These are phyloP conservation scores for Caenorhabditis inopinata DNA, from an alignment of 1,140 invertebrate genomes.

Conservation along the genomic window DNA sequence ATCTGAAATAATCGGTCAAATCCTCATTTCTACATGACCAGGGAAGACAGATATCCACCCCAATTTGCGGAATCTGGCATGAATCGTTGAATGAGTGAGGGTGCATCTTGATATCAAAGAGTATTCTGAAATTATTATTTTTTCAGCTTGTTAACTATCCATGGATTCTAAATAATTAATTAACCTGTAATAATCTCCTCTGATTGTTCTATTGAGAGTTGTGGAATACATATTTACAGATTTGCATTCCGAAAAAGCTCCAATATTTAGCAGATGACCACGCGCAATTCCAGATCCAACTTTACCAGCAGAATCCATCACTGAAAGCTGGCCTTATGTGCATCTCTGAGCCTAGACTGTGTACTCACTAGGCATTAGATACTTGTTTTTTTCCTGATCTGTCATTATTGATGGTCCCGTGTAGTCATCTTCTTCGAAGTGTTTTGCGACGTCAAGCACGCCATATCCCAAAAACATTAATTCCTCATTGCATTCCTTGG, in stretches of 20 bases:
- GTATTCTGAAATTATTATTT: not conserved
- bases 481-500: conserved; percentile 4
- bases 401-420: not conserved
- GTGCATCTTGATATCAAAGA: not conserved
- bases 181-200: not conserved
- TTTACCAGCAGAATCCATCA: conserved; percentile 20
- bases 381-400: not conserved
- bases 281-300: not conserved
- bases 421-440: not conserved
- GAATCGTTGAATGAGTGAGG: not conserved
- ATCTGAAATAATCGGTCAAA: not conserved
- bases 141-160: no score
- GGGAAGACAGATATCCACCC: not conserved
- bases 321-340: not conserved
- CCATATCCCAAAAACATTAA: not conserved
- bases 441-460: not conserved
- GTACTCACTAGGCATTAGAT: not conserved
- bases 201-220: not conserved
- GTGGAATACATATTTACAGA: not conserved
- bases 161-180: no score
- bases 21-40: conserved; percentile 1
- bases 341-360: not conserved
- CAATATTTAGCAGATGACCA: not conserved
- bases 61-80: not conserved
- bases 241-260: conserved; percentile 7